Base-by-base conservation (phyloP, 2,888 invertebrate species). In the Slavum lentiscoides region DNA sequence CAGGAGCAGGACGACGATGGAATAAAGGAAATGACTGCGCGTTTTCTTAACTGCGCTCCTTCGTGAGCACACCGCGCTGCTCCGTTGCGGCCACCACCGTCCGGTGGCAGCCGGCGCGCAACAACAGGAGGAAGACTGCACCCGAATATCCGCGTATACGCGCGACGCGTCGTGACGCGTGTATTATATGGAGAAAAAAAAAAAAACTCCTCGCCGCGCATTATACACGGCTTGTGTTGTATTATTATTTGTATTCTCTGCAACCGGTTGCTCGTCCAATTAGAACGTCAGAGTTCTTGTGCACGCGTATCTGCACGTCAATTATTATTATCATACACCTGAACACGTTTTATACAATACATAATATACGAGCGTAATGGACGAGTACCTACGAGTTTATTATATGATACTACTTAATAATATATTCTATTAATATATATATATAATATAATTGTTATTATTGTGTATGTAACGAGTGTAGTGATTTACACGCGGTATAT, bases 1-100 rank as follows among this genome's bases (percentile, higher is more conserved):
- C 2, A 43, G 43, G 43, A 43, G 43, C 30, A 30, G 30, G 30
- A 30, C 2, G 4, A 30, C 30, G 2, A 4, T 30, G 30, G 30
- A 30, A 64, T 19, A 64, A 64, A 37, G 74, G 75, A 75, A 75
- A 75, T 75, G 75, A 75, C 67, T 67, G 9, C n/a, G 75, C 75
- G 75, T 66, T 75, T 75, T 75, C 43, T 43, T 43, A 30, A 30
- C 30, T 4, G 30, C 30, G 30, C 30, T 30, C 30, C 30, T 30
- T 30, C 4, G 4, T 30, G 30, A 30, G 30, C 30, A 30, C 30
- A 30, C 4, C 30, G 30, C 30, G 30, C 30, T n/a, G 30, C 30
- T 30, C 4, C 30, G 30, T 30, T 4, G 30, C 30, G 30, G 9
- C 43, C 43, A 7, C 6, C 43, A 2, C 8, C 43, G 43, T 9